Percentiles rank a stretch among this genome's conserved stretches.
Conservation (phyloP, 2,888 invertebrate genomes). For the Pollenia labialis region DNA sequence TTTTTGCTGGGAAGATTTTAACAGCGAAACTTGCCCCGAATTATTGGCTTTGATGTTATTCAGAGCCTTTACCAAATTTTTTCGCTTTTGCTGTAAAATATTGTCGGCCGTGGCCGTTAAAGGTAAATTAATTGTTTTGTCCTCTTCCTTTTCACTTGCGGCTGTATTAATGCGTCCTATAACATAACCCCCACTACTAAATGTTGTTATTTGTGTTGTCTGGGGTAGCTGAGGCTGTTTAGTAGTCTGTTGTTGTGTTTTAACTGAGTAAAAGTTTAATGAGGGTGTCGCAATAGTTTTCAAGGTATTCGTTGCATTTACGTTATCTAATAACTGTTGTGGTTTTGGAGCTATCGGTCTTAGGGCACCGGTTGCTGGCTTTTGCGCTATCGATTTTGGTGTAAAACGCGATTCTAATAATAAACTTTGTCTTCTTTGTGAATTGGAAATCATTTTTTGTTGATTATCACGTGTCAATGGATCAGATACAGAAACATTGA, state of each 20-base stretch:
- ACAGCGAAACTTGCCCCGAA: conserved; percentile 79
- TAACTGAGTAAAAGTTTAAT: conserved; percentile 43
- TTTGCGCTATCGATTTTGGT: conserved; percentile 74
- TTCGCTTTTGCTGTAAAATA: conserved; percentile 79
- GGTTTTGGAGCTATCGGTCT: conserved; percentile 32
- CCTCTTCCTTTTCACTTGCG: conserved; percentile 12
- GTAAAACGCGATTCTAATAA: conserved; percentile 70
- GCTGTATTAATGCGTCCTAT: conserved; percentile 67
- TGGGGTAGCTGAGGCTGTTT: conserved; percentile 65
- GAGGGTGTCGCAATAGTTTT: conserved; percentile 7
- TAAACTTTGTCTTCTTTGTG: conserved; percentile 73
- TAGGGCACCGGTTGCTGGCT: neutral
- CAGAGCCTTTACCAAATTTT: conserved; percentile 80
- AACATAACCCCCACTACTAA: conserved; percentile 74
- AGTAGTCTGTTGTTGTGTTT: neutral
- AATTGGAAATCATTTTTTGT: conserved; percentile 75
- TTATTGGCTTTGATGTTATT: conserved; percentile 79
- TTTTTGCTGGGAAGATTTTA: conserved; percentile 77
- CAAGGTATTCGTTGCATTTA: neutral
- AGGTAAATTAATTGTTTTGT: conserved; percentile 24
- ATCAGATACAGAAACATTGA: conserved; percentile 77
- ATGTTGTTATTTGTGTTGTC: conserved; percentile 73
- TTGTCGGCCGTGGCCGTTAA: conserved; percentile 63
- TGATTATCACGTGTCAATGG: conserved; percentile 77
- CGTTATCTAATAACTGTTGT: conserved; percentile 10